Evolutionary conservation across 2,113 vertebrate species (phyloP).

Genomic region (Notechis scutatus): DNA sequence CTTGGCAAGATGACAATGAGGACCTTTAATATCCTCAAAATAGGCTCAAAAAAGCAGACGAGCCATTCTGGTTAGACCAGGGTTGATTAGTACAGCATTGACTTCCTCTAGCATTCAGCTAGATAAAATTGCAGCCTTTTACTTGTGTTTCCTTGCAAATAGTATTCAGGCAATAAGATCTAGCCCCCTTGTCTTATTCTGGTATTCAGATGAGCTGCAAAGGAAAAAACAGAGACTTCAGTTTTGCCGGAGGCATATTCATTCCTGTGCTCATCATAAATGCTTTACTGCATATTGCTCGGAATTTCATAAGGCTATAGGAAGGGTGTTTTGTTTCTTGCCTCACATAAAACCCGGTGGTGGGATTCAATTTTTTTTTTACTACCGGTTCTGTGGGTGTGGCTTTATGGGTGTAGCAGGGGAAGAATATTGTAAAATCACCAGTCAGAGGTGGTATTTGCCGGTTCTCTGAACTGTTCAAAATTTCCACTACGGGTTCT

Average conservation of each 20-base stretch:
- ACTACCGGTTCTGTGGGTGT: too few relatives aligned
- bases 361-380: too few relatives aligned
- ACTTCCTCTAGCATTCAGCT: neutral
- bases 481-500: too few relatives aligned
- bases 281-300: neutral
- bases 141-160: neutral
- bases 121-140: neutral
- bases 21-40: neutral
- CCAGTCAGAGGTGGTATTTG: too few relatives aligned
- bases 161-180: neutral
- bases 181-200: neutral
- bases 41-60: neutral
- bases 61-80: neutral
- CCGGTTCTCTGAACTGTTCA: too few relatives aligned
- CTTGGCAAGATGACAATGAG: neutral
- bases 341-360: neutral
- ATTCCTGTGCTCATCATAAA: neutral
- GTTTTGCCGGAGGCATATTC: neutral
- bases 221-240: neutral
- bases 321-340: neutral
- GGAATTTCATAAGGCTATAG: neutral
- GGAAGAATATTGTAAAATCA: too few relatives aligned
- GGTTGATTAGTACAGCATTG: neutral
- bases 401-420: too few relatives aligned
- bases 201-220: neutral